These are phyloP conservation scores for Ricordea florida DNA, from an alignment of 92 coral and sea anemone species.

Conservation along the genomic window DNA sequence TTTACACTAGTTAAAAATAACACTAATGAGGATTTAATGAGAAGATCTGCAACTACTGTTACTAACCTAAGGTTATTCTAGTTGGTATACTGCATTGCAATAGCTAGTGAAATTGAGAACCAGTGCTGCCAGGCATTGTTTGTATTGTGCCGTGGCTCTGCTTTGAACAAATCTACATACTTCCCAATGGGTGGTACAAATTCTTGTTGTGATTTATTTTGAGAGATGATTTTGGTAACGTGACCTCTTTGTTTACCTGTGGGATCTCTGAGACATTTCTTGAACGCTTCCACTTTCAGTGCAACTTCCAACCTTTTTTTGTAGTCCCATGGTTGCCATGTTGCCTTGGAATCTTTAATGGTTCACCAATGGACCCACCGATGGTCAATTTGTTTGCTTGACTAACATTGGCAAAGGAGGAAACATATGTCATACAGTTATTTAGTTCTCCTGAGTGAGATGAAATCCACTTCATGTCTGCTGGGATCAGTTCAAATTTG, in stretches of 20 bases:
- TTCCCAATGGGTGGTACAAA: constrained; percentile 61
- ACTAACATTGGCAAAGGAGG: constrained; percentile 41
- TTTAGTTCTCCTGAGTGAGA: constrained; percentile 54
- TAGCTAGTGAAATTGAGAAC: constrained; percentile 16
- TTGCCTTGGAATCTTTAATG: constrained; percentile 25
- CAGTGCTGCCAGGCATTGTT: constrained; percentile 69
- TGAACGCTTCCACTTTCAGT: constrained; percentile 46
- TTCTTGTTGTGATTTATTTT: constrained; percentile 57
- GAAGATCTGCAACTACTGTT: constrained; percentile 16
- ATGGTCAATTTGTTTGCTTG: constrained; percentile 6
- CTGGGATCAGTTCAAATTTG: constrained; percentile 38
- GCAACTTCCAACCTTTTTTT: constrained; percentile 19
- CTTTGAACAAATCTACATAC: constrained; percentile 52
- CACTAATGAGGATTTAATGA: constrained; percentile 5
- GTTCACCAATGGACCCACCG: constrained; percentile 34
- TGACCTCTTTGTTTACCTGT: constrained; percentile 38
- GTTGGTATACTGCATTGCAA: constrained; percentile 56
- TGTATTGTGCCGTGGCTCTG: constrained; percentile 62
- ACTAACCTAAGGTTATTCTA: too few species aligned
- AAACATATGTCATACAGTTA: constrained; percentile 46
- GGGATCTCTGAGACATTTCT: constrained; percentile 51
- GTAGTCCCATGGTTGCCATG: constrained; percentile 72
- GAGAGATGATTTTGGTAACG: constrained; percentile 61
- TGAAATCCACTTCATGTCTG: constrained; percentile 56
- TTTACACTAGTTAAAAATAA: constrained; percentile 27